These are phyloP conservation scores for Scomber colias DNA, from an alignment of 2,113 vertebrate species.

Conservation along the genomic window DNA sequence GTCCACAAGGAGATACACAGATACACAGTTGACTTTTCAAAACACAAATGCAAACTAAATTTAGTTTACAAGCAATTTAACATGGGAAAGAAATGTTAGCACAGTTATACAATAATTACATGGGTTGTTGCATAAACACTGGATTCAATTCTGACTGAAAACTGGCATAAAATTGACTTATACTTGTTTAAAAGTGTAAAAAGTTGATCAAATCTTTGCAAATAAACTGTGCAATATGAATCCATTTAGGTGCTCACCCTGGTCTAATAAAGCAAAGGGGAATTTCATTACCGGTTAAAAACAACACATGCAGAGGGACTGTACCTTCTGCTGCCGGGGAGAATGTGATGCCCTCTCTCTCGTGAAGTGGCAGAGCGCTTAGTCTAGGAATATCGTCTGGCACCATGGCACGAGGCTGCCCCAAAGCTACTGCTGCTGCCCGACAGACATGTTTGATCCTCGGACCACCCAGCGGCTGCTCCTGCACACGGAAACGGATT, in stretches of 20 bases:
- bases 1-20: neutral
- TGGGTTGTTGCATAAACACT: neutral
- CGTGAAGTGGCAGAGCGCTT: slow-evolving; percentile 91
- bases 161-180: no score
- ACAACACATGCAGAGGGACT: neutral
- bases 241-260: neutral
- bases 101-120: neutral
- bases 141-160: no score
- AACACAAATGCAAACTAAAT: neutral
- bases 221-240: neutral
- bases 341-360: slow-evolving; percentile 88
- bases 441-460: slow-evolving; percentile 95
- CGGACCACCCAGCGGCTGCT: slow-evolving; percentile 87
- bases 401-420: slow-evolving; percentile 92
- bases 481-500: slow-evolving; percentile 63
- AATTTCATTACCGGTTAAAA: slow-evolving; percentile 3
- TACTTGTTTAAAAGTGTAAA: neutral
- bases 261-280: neutral
- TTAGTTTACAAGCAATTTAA: neutral
- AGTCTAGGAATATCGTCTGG: slow-evolving; percentile 93
- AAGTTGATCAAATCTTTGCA: neutral
- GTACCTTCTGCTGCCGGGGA: slow-evolving; percentile 86
- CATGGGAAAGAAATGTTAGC: neutral
- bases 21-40: neutral
- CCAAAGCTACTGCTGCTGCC: slow-evolving; percentile 92